A percentile compares a stretch with the other conserved stretches of the same genome.
Evolutionary conservation across 2,888 invertebrate genomes (phyloP).

Genomic region (Dorcus hopei): DNA sequence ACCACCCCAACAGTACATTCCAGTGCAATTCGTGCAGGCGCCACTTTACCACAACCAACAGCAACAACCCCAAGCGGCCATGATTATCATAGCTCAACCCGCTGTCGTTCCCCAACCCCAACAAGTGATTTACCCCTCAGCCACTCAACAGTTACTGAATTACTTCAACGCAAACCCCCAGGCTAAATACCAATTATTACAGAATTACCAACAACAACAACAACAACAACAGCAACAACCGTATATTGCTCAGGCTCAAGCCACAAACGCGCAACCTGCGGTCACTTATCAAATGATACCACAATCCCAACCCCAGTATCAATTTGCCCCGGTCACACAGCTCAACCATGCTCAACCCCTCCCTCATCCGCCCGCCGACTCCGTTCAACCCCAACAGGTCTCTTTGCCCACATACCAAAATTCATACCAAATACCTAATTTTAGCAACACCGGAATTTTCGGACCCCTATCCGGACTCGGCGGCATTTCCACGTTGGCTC

Average conservation of each 20-base stretch:
- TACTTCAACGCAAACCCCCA: slow-evolving; percentile 42
- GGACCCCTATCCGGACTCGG: slow-evolving; percentile 23
- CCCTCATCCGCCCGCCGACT: not conserved
- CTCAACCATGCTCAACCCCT: slow-evolving; percentile 8
- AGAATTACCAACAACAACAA: slow-evolving; percentile 24
- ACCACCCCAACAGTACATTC: slow-evolving; percentile 27
- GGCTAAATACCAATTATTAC: slow-evolving; percentile 35
- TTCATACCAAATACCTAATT: slow-evolving; percentile 3
- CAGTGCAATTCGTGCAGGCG: slow-evolving; percentile 28
- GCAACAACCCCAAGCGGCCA: slow-evolving; percentile 36
- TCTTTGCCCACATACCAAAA: slow-evolving; percentile 6
- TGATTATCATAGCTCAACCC: slow-evolving; percentile 47
- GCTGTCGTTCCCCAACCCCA: slow-evolving; percentile 31
- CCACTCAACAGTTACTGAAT: slow-evolving; percentile 40
- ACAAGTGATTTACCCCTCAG: slow-evolving; percentile 31
- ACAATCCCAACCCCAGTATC: slow-evolving; percentile 12
- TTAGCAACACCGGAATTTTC: slow-evolving; percentile 1
- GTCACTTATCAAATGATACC: slow-evolving; percentile 13
- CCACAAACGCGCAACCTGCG: slow-evolving; percentile 17
- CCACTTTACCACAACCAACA: slow-evolving; percentile 19
- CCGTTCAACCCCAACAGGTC: not conserved
- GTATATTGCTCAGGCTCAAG: slow-evolving; percentile 26
- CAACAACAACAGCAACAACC: slow-evolving; percentile 20
- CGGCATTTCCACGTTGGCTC: slow-evolving; percentile 35
- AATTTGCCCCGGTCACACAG: slow-evolving; percentile 11